Evolutionary conservation across 2,797 vertebrate species (phyloP).

Genomic region (Novumbra hubbsi): DNA sequence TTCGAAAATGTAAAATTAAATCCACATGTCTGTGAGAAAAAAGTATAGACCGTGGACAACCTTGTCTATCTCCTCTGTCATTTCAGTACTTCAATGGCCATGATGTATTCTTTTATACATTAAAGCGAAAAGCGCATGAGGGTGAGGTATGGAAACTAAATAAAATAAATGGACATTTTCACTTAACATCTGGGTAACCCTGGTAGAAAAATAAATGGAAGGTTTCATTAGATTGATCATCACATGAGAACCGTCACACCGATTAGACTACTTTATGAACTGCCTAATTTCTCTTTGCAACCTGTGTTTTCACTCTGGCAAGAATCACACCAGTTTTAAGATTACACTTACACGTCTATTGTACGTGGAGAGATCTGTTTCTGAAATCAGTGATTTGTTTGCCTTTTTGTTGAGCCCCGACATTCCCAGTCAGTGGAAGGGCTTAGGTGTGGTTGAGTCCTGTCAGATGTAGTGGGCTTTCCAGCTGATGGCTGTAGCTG

Average conservation of each 20-base stretch:
- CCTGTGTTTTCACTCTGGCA: background rate
- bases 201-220: background rate
- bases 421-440: background rate
- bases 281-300: background rate
- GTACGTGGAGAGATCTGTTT: background rate
- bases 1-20: too few species aligned
- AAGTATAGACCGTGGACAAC: too few species aligned
- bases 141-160: too few species aligned
- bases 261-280: background rate
- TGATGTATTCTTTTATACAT: too few species aligned
- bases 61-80: too few species aligned
- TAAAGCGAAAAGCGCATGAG: too few species aligned
- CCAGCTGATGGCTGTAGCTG: background rate
- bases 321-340: background rate
- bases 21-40: too few species aligned
- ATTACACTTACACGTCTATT: background rate
- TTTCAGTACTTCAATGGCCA: too few species aligned
- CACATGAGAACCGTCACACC: background rate
- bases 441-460: slow-evolving; percentile 1
- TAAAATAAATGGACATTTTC: background rate
- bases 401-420: background rate
- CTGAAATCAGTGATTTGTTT: background rate
- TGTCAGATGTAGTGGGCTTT: background rate
- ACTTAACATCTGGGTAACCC: background rate
- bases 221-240: background rate